Percentiles rank a stretch among this genome's conserved stretches.
phyloP scores from a whole-genome alignment of 2,888 invertebrate species.

The Volucella inflata region DNA sequence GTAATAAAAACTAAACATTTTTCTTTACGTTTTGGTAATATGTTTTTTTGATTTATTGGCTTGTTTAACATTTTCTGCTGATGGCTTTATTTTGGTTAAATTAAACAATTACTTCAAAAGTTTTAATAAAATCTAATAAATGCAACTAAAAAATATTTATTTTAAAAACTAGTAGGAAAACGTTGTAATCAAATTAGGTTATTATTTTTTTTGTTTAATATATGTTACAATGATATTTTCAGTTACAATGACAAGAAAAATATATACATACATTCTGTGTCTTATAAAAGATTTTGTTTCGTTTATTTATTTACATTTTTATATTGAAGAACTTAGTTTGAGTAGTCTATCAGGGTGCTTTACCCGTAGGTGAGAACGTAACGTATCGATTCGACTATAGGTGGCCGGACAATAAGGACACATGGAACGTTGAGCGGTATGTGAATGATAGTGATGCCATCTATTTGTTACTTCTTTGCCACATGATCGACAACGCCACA shows the following conservation, averaged over 20 bases:
- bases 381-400: slow-evolving; percentile 94
- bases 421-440: slow-evolving; percentile 90
- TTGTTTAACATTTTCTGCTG: slow-evolving; percentile 53
- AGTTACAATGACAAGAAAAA: slow-evolving; percentile 48
- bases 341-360: slow-evolving; percentile 86
- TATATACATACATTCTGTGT: slow-evolving; percentile 29
- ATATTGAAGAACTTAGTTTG: slow-evolving; percentile 82
- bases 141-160: slow-evolving; percentile 70
- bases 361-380: slow-evolving; percentile 91
- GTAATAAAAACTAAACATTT: slow-evolving; percentile 10
- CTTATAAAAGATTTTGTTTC: slow-evolving; percentile 29
- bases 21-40: slow-evolving; percentile 19
- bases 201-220: slow-evolving; percentile 29
- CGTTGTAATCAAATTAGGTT: slow-evolving; percentile 59
- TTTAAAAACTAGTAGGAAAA: slow-evolving; percentile 74
- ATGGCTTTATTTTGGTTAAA: slow-evolving; percentile 47
- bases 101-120: slow-evolving; percentile 33
- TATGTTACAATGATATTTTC: slow-evolving; percentile 63
- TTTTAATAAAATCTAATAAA: slow-evolving; percentile 71
- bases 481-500: slow-evolving; percentile 92
- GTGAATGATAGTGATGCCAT: slow-evolving; percentile 95
- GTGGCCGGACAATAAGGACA: slow-evolving; percentile 94
- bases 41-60: slow-evolving; percentile 61
- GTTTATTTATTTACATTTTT: slow-evolving; percentile 75
- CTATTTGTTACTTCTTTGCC: slow-evolving; percentile 94